Conservation (phyloP, 2,113 vertebrate genomes). For the Vicugna pacos region DNA sequence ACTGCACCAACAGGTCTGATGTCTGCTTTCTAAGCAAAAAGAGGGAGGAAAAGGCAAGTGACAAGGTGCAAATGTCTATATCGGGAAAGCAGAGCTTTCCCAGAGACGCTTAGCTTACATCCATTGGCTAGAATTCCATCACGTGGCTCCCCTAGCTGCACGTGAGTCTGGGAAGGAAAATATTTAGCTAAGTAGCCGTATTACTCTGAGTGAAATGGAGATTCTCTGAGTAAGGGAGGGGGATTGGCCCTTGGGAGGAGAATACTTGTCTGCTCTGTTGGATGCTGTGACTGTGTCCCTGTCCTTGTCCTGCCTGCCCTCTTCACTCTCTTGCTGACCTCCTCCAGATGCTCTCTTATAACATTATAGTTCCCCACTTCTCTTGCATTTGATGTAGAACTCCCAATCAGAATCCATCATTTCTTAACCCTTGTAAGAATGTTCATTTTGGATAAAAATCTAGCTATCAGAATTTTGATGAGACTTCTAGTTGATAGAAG, state of each 20-base stretch:
- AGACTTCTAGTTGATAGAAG: background rate
- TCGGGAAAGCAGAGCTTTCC: background rate
- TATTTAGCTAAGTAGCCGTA: background rate
- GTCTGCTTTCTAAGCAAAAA: background rate
- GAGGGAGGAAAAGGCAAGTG: background rate
- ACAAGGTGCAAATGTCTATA: background rate
- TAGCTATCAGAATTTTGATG: background rate
- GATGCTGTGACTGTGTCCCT: background rate
- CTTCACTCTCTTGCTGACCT: background rate
- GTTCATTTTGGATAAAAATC: slow-evolving; percentile 10
- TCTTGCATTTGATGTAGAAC: background rate
- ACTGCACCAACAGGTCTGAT: background rate
- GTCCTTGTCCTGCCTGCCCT: background rate
- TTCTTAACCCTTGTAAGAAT: background rate
- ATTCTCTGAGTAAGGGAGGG: background rate
- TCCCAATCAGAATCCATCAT: background rate
- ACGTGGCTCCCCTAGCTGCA: background rate
- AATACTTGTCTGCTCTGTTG: background rate
- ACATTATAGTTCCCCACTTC: background rate
- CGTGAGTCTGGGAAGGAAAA: background rate
- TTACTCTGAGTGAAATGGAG: background rate
- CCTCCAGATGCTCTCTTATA: background rate
- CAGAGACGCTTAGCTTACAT: background rate
- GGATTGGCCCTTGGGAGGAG: background rate
- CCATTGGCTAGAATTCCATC: background rate